Evolutionary conservation across 2,888 invertebrate genomes (phyloP), one percentile per base, ranked within the genome.

Genomic region (Steinernema hermaphroditum): DNA sequence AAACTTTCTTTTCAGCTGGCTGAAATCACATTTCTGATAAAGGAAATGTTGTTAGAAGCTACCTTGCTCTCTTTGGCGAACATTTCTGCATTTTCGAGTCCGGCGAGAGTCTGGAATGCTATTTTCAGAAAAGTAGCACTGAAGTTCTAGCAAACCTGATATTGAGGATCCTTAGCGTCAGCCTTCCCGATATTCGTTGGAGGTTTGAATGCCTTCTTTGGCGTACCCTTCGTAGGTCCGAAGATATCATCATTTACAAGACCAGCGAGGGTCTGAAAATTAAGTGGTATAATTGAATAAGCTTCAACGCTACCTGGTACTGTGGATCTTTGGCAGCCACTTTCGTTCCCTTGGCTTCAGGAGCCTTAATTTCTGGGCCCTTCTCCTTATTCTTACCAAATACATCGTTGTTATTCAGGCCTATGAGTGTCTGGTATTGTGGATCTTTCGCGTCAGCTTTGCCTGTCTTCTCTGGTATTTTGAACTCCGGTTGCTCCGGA

Each of bases 391-490:
- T 70, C 12, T 16, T 34, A 8, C 75, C 75, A 37, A 75, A 75
- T 14, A 75, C 57, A 54, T 75, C 75, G 57, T 75, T 75, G 54
- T 75, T 72, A n/a, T n/a, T 37, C 19, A 75, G 69, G 8, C 75
- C 75, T 71, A 75, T 75, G 24, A 75, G 54, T 22, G 54, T 54
- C 54, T 54, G 54, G 24, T 54, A 54, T 24, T 54, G 54, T 14
- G 54, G 54, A 16, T 76, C 77, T 37, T 76, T 76, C 4, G 76
- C 76, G 34, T 76, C 76, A n/a, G 77, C 76, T 43, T 76, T 76
- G 6, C 76, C 76, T 27, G 74, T 46, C 22, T 77, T 76, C 50
- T 72, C 77, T 4, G 76, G 76, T n/a, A 46, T 32, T 41, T 76
- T 76, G 73, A 76, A 76, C 14, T 74, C 69, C 24, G 12, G n/a